Conservation (phyloP, 2,113 vertebrate species). For the Leuciscus idus region DNA sequence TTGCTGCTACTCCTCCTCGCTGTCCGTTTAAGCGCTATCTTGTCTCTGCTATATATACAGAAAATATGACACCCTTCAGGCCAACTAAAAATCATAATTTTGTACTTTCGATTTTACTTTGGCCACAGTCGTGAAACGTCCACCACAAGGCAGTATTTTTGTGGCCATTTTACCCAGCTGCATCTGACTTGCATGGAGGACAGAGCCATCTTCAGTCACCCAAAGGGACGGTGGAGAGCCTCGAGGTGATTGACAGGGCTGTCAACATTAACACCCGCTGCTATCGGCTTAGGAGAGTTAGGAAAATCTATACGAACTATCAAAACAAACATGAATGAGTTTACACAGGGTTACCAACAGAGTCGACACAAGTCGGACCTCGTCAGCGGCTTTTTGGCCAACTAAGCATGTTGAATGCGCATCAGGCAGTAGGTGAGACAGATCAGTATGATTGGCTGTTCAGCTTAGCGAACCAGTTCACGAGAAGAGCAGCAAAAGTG, state of each 20-base stretch:
- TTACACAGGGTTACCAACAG: neutral
- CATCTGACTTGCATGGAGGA: conserved; percentile 33
- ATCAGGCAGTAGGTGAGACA: too few species aligned
- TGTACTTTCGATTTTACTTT: neutral
- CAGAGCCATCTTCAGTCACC: conserved; percentile 53
- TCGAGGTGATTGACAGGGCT: conserved; percentile 1
- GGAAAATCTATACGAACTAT: neutral
- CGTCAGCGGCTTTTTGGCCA: too few species aligned
- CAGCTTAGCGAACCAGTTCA: too few species aligned
- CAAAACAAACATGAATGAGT: neutral
- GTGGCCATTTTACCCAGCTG: conserved; percentile 21
- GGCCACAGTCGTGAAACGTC: neutral
- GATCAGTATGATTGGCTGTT: too few species aligned
- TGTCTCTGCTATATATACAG: neutral
- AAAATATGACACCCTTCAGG: conserved; percentile 5
- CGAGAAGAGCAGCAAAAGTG: neutral
- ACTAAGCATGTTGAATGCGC: too few species aligned
- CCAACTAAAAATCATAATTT: neutral
- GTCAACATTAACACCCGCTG: conserved; percentile 5
- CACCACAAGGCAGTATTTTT: neutral
- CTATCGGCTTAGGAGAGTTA: neutral
- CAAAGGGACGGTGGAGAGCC: neutral
- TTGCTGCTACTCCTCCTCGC: neutral
- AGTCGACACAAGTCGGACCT: too few species aligned
- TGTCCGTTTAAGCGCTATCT: neutral